These are phyloP conservation scores for Oreonectes daqikongensis DNA, from an alignment of 2,797 vertebrate species.

Conservation along the genomic window DNA sequence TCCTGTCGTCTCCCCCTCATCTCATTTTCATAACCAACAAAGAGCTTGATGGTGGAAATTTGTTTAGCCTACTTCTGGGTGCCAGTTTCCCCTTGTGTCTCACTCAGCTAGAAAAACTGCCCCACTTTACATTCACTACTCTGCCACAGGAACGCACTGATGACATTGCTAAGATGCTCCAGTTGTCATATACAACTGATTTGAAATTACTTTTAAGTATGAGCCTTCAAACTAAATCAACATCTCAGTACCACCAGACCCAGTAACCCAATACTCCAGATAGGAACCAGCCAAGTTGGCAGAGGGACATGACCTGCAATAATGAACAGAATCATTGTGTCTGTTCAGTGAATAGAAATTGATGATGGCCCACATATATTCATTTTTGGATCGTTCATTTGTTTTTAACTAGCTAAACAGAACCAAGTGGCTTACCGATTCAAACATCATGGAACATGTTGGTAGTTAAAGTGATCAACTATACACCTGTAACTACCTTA, in stretches of 20 bases:
- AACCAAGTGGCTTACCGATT: no score
- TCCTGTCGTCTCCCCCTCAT: conserved; percentile 54
- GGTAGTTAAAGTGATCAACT: no score
- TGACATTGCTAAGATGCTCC: conserved; percentile 48
- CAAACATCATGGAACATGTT: not conserved
- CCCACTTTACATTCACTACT: conserved; percentile 56
- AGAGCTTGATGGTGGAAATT: conserved; percentile 62
- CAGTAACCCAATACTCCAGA: conserved; percentile 45
- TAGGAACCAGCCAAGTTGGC: conserved; percentile 33
- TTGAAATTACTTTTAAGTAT: conserved; percentile 43
- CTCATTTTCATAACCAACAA: conserved; percentile 67
- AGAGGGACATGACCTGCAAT: conserved; percentile 12
- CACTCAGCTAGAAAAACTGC: conserved; percentile 71
- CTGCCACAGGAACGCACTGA: conserved; percentile 9
- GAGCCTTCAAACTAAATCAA: conserved; percentile 22
- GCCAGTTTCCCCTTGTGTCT: conserved; percentile 66
- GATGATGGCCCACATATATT: conserved; percentile 31
- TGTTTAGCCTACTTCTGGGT: conserved; percentile 72
- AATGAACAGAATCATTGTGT: conserved; percentile 42
- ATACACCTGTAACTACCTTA: not conserved
- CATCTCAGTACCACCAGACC: conserved; percentile 11
- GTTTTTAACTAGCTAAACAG: not conserved
- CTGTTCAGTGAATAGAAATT: conserved; percentile 32
- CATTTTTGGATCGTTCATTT: conserved; percentile 6
- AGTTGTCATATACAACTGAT: conserved; percentile 58